A percentile compares a stretch with the other conserved stretches of the same genome.
These are phyloP conservation scores for Patagioenas fasciata DNA, from an alignment of 2,113 vertebrate species.

Conservation along the genomic window DNA sequence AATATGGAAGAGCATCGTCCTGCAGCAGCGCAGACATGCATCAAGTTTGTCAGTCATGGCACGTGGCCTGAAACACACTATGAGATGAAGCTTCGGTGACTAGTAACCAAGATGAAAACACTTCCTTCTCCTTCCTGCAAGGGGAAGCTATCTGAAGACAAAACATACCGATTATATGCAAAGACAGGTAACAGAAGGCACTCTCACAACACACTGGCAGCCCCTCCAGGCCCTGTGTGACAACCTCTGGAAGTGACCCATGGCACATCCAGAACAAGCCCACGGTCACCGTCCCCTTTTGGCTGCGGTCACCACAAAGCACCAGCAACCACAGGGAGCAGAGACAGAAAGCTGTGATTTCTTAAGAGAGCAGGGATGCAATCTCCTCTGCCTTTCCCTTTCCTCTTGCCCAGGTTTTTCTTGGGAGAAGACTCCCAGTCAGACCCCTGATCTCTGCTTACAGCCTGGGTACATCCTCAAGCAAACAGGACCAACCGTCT, in stretches of 20 bases:
- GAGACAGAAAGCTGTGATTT: neutral
- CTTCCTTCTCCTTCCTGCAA: neutral
- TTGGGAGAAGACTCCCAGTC: neutral
- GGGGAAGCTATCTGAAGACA: neutral
- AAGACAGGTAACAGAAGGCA: neutral
- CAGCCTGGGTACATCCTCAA: accelerated
- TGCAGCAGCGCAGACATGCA: neutral
- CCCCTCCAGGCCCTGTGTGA: neutral
- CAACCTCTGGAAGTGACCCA: neutral
- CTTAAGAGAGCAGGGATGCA: neutral
- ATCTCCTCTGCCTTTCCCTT: neutral
- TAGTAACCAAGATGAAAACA: neutral
- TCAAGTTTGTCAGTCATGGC: neutral
- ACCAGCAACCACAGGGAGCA: neutral
- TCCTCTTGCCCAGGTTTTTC: neutral
- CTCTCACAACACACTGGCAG: no score
- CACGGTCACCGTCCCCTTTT: neutral
- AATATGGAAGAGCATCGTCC: neutral
- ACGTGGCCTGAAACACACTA: accelerated
- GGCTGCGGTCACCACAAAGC: accelerated
- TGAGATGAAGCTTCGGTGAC: neutral
- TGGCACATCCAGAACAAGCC: accelerated
- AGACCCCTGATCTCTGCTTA: neutral
- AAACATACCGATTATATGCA: neutral
- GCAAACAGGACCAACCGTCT: accelerated